These are phyloP conservation scores for Drosophila nigricruria DNA, from an alignment of 2,888 invertebrate species.

Conservation along the genomic window DNA sequence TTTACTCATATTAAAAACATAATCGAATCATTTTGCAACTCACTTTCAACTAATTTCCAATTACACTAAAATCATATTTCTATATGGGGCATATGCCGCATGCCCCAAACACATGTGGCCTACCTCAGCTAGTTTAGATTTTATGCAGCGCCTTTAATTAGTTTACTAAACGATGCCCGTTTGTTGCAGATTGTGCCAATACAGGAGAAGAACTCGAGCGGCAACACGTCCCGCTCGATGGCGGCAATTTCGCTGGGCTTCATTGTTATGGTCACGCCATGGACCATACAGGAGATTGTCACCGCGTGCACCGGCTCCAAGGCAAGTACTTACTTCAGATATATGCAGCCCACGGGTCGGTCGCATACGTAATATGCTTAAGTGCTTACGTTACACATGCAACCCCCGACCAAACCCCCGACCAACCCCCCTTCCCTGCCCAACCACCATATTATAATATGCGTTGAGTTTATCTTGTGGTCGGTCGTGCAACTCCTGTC, in stretches of 20 bases:
- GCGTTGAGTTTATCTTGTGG: conserved; percentile 8
- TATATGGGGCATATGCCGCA: background rate
- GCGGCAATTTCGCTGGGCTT: conserved; percentile 96
- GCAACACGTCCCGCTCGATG: conserved; percentile 94
- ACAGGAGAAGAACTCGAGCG: conserved; percentile 88
- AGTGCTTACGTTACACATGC: conserved; percentile 25
- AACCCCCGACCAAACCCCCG: conserved; percentile 38
- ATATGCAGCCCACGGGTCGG: conserved; percentile 14
- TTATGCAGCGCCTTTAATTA: conserved; percentile 31
- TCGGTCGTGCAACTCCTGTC: background rate
- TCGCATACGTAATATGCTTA: conserved; percentile 62
- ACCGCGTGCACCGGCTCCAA: conserved; percentile 95
- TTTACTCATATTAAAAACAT: background rate
- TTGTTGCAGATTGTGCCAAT: conserved; percentile 83
- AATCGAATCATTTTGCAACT: background rate
- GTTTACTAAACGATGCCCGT: conserved; percentile 23
- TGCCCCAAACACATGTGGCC: background rate
- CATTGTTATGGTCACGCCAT: conserved; percentile 96
- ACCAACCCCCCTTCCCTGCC: conserved; percentile 6
- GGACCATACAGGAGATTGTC: conserved; percentile 96
- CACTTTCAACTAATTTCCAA: background rate
- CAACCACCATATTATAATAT: conserved; percentile 31
- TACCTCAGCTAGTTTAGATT: background rate
- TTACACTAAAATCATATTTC: background rate
- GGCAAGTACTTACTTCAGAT: conserved; percentile 84